Evolutionary conservation across 2,113 vertebrate genomes (phyloP).

Genomic region (Xenus cinereus): DNA sequence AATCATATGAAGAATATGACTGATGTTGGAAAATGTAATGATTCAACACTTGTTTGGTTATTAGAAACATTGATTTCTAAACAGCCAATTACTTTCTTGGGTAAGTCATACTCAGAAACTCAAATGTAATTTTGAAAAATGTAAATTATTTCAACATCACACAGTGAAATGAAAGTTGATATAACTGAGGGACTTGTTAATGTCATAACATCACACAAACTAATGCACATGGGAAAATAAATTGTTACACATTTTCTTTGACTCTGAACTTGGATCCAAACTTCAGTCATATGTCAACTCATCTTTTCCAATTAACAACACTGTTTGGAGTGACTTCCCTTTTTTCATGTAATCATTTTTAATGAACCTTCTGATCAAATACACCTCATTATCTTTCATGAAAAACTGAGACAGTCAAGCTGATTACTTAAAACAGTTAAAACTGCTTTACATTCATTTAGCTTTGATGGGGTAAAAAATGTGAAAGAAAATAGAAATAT

Average conservation of each 20-base stretch:
- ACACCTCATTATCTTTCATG: slow-evolving; percentile 46
- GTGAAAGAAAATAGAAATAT: slow-evolving; percentile 7
- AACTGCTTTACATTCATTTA: slow-evolving; percentile 14
- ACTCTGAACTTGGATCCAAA: slow-evolving; percentile 24
- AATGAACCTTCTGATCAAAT: slow-evolving; percentile 54
- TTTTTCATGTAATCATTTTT: slow-evolving; percentile 32
- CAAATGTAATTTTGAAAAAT: slow-evolving; percentile 26
- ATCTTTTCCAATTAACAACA: slow-evolving; percentile 6
- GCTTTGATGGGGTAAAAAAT: neutral
- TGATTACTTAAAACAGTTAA: slow-evolving; percentile 31
- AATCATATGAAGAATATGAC: neutral
- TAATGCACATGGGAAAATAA: slow-evolving; percentile 56
- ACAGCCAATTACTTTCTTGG: slow-evolving; percentile 41
- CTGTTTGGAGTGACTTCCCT: neutral
- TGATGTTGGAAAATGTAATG: neutral
- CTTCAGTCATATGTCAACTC: slow-evolving; percentile 25
- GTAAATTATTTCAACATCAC: slow-evolving; percentile 40
- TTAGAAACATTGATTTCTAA: slow-evolving; percentile 48
- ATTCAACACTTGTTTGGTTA: slow-evolving; percentile 33
- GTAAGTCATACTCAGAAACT: slow-evolving; percentile 25
- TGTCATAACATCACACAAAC: slow-evolving; percentile 44
- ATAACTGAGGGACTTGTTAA: slow-evolving; percentile 53
- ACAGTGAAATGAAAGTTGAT: slow-evolving; percentile 45
- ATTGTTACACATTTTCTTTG: slow-evolving; percentile 33
- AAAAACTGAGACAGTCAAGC: slow-evolving; percentile 12